Evolutionary conservation across 2,888 invertebrate genomes (phyloP), one percentile per base, ranked within the genome.

Genomic region (Lamproptera curius): DNA sequence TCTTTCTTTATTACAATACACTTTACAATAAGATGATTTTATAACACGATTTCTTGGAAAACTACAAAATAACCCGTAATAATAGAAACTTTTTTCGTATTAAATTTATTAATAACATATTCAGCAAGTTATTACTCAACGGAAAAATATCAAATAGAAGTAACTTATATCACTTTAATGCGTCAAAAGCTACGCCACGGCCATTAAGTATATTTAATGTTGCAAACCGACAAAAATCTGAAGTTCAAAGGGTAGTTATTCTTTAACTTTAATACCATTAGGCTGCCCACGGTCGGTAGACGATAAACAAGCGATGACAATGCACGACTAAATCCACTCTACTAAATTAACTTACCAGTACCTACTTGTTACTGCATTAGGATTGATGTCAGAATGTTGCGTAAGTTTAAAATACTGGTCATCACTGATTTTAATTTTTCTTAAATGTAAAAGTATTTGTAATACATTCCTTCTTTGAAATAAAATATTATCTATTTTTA

Each of bases 251-350:
- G 57, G 62, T 70, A 73, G 75, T 76, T 77, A 78, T 78, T 75
- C 76, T 74, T 76, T 74, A 75, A 82, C 70, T 83, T 81, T 85
- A 86, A 86, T 86, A 86, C 84, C 86, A 86, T 86, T 86, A 85
- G 70, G 73, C 70, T 65, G 61, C 60, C 62, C 60, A 51, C 58
- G 58, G 61, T 57, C 57, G 68, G 61, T 54, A 64, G 68, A 68
- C 83, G 82, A 85, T 86, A 86, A 85, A 86, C 86, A 86, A 84
- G 77, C 77, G 81, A 65, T 67, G 71, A 85, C 86, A 85, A 84
- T 83, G 83, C 82, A 76, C 73, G 75, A 74, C 72, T 67, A 67
- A 74, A 81, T 75, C 86, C 86, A 87, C 86, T 87, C 83, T 79
- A 76, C 77, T 77, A 86, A 85, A 86, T 86, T 86, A 86, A 87